A percentile compares a stretch with the other conserved stretches of the same genome.
phyloP scores from a whole-genome alignment of 2,113 vertebrate species.

The Trematomus loennbergii region DNA sequence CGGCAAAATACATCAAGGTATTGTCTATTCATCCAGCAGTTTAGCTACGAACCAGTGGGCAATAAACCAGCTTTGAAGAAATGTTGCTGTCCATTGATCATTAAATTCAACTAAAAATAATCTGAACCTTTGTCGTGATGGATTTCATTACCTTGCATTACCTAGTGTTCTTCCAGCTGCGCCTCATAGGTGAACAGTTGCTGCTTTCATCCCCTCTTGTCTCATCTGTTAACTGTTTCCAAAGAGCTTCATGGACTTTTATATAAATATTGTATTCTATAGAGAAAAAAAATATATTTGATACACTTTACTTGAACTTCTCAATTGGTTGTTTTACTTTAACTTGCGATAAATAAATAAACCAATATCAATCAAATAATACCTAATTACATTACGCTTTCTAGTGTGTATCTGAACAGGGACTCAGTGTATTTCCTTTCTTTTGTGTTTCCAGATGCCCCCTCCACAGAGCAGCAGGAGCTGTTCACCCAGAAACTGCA shows the following conservation, averaged over 20 bases:
- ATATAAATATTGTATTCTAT: too few species aligned
- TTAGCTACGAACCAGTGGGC: neutral
- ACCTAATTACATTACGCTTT: neutral
- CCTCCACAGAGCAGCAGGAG: constrained; percentile 93
- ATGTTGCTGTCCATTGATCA: neutral
- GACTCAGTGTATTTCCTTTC: constrained; percentile 18
- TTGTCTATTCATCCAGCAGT: constrained; percentile 4
- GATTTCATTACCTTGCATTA: neutral
- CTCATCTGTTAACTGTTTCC: constrained; percentile 4
- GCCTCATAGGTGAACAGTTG: neutral
- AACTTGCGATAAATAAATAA: too few species aligned
- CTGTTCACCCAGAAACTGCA: constrained; percentile 97
- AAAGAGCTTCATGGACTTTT: too few species aligned
- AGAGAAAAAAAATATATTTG: too few species aligned
- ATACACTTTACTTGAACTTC: too few species aligned
- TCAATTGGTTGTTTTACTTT: too few species aligned
- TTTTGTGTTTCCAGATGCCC: constrained; percentile 87
- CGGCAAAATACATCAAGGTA: neutral
- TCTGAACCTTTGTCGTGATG: neutral
- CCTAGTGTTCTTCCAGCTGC: neutral
- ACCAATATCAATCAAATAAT: too few species aligned
- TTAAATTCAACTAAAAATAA: neutral
- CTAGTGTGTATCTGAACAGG: neutral
- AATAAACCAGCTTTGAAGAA: neutral
- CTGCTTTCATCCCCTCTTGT: neutral